Evolutionary conservation across 2,113 vertebrate species (phyloP), one percentile per base, ranked within the genome.

Genomic region (Athene cunicularia): DNA sequence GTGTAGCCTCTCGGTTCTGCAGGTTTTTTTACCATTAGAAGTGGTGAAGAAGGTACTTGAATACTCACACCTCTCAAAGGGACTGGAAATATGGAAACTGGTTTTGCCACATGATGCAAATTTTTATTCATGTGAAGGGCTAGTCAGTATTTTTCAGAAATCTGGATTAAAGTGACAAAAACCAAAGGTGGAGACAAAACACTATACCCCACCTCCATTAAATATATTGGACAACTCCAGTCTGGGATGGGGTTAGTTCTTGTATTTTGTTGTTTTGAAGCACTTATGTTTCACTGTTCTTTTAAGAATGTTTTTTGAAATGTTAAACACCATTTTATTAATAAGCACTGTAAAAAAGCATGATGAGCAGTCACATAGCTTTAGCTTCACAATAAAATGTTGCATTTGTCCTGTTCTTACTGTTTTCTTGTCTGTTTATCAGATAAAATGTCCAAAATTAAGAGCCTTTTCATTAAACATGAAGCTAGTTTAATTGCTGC

Each of bases 311-410:
- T 86, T 93, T 94, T 75, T 55, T 70, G 95, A 90, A 85, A 85
- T 95, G 92, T 97, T 95, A 56, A 93, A 63, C 68, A 86, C 50
- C 30, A 8, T 79, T 91, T 89, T 89, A 90, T 63, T 95, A 94
- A 62, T 59, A 91, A 95, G 43, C 74, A 92, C 79, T 94, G 90
- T 97, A 96, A 85, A 97, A 91, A 94, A 95, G 94, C 95, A 97
- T 94, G 97, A 82, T 26, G 6, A 96, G 83, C 92, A 96, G 76
- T 93, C 80, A 90, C 72, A 90, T 91, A 93, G 87, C 81, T 93
- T 97, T 95, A 95, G 93, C 93, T 89, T 85, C 84, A 89, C 66
- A 96, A 97, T 97, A 96, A 98, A 97, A 90, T 84, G 41, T 96
- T 95, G 92, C 3, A 1, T 96, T 96, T 95, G 93, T 92, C 67